These are phyloP conservation scores for Embiotoca jacksoni DNA, from an alignment of 2,113 vertebrate genomes.

Conservation along the genomic window DNA sequence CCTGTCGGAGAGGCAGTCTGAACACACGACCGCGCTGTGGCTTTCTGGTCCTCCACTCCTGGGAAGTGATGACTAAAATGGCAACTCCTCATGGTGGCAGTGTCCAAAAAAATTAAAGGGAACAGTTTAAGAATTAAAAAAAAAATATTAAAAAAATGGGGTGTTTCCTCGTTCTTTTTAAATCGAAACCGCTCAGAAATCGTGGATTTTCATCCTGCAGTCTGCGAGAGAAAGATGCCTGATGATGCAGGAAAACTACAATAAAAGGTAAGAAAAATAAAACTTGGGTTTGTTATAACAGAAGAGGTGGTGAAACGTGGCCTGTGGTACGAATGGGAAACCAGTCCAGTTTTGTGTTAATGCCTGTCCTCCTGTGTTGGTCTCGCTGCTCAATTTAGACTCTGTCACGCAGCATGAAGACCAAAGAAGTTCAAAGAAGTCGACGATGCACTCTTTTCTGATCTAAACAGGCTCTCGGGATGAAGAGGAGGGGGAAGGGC, in stretches of 20 bases:
- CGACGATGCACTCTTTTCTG: conserved; percentile 32
- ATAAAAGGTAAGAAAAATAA: background rate
- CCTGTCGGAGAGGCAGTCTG: conserved; percentile 20
- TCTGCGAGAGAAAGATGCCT: background rate
- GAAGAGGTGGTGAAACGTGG: conserved; percentile 5
- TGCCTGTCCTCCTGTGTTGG: conserved; percentile 18
- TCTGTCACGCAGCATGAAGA: conserved; percentile 18
- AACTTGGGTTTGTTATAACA: background rate
- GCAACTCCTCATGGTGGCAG: conserved; percentile 12
- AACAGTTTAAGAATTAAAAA: background rate
- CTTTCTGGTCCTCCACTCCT: conserved; percentile 18
- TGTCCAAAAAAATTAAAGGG: conserved; percentile 3
- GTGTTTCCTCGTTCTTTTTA: conserved; percentile 8
- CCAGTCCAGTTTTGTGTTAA: conserved; percentile 18
- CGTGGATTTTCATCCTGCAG: conserved; percentile 49
- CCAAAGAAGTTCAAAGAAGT: conserved; percentile 22
- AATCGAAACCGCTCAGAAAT: conserved; percentile 15
- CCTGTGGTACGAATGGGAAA: conserved; percentile 19
- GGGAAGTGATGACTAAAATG: conserved; percentile 13
- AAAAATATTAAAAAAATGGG: background rate
- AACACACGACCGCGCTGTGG: background rate
- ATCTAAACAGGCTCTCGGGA: conserved; percentile 33
- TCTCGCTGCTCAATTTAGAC: conserved; percentile 24
- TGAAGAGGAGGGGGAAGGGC: conserved; percentile 10
- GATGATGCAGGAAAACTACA: background rate